Percentiles rank a stretch among this genome's conserved stretches.
These are phyloP conservation scores for Pseudocheirus occidentalis DNA, from an alignment of 2,797 vertebrate genomes.

Conservation along the genomic window DNA sequence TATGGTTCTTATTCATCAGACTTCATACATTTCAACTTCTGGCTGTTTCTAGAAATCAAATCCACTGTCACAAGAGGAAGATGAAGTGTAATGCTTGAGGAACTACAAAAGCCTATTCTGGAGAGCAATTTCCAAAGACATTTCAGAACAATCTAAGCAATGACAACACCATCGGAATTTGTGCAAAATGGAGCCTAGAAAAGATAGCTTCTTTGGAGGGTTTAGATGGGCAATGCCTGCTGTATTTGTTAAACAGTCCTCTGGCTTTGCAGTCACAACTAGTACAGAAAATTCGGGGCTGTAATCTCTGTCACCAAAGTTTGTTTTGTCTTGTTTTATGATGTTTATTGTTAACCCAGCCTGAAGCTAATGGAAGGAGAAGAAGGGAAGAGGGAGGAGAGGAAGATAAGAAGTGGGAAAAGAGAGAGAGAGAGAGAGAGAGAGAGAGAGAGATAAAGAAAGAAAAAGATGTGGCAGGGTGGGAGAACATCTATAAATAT, in stretches of 20 bases:
- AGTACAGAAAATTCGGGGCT: background rate
- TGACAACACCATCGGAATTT: background rate
- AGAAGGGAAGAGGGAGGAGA: background rate
- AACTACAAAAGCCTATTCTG: background rate
- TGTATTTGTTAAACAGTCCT: background rate
- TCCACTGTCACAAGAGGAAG: background rate
- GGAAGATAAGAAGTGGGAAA: background rate
- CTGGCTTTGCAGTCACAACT: background rate
- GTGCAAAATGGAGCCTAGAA: background rate
- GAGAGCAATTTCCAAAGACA: background rate
- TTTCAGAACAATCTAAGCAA: background rate
- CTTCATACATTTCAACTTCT: background rate
- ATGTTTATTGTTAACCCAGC: background rate
- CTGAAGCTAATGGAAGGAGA: background rate
- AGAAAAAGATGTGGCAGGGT: background rate
- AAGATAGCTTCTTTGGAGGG: background rate
- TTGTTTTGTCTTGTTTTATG: background rate
- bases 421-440: background rate
- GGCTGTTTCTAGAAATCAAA: constrained; percentile 20
- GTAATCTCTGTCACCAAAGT: background rate
- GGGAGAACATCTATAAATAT: background rate
- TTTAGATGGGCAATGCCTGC: background rate
- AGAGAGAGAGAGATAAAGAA: background rate
- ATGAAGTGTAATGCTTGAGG: background rate
- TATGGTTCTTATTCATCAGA: background rate